Conservation (phyloP, 1,140 invertebrate species). For the Eumeta japonica region DNA sequence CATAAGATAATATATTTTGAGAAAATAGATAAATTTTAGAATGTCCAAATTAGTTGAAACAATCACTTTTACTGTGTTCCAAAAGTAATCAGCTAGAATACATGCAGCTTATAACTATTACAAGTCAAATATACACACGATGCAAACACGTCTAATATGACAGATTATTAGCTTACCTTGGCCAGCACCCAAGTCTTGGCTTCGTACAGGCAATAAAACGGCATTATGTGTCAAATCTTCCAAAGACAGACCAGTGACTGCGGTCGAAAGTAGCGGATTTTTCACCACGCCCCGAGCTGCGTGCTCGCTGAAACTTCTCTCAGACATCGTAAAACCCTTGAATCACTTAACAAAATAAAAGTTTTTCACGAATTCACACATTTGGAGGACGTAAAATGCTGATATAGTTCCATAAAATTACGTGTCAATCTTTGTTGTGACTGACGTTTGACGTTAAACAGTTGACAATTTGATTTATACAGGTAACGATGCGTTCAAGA, state of each 20-base stretch:
- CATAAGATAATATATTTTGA: too few species aligned
- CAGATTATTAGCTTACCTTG: too few species aligned
- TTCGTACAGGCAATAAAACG: conserved; percentile 41
- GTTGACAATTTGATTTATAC: too few species aligned
- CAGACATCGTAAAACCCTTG: conserved; percentile 36
- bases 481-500: too few species aligned
- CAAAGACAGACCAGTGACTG: conserved; percentile 45
- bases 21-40: neutral
- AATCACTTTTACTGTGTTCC: neutral
- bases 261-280: conserved; percentile 46
- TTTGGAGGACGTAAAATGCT: conserved; percentile 50
- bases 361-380: conserved; percentile 44
- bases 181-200: conserved; percentile 32
- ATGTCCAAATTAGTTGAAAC: neutral
- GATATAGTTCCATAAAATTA: conserved; percentile 52
- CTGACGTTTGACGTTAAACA: too few species aligned
- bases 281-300: conserved; percentile 38
- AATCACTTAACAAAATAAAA: conserved; percentile 25
- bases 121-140: conserved; percentile 41
- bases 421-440: conserved; percentile 71
- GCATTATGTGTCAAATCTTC: conserved; percentile 54
- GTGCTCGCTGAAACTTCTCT: conserved; percentile 47
- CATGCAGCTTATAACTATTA: conserved; percentile 21
- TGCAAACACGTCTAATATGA: too few species aligned
- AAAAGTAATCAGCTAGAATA: too few species aligned